Base-by-base conservation (phyloP, 2,113 vertebrate species). In the Caretta caretta region DNA sequence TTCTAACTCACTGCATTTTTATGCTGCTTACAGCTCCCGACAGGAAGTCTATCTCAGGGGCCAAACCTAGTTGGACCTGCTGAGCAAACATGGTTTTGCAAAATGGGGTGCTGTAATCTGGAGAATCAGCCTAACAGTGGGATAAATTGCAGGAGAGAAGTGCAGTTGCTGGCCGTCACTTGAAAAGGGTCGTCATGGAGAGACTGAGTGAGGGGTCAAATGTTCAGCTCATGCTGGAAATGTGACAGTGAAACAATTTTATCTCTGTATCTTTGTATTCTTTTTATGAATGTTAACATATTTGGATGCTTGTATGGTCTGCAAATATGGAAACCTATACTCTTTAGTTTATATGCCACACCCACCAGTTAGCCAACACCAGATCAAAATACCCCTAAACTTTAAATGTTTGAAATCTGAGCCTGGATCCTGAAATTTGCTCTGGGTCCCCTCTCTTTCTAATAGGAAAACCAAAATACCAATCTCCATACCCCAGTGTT, bases 201-300 rank as follows among this genome's bases (percentile, higher is more conserved):
- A 87, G 22, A 22, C 22, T 49, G 2, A 93, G 50, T 38, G 69
- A 90, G 16, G 19, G 6, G 31, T 35, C 72, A 88, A 96, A 95
- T 19, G 89, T 95, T 42, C 80, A 84, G 85, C 13, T 49, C n/a
- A 56, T 62, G 29, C 35, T 72, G 20, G 69, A 42, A 72, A 19
- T 38, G 69, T 38, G 9, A 42, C 76, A 5, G 5, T 62, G 13
- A 57, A 25, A 17, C 5, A 31, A 29, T 35, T 84, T 96, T 93
- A 88, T 88, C 90, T 93, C 11, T 72, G 14, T 72, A 10, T 35
- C n/a, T 38, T 72, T 19, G 42, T 22, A 57, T 38, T 69, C 27
- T 27, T 94, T 87, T 83, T 1, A 90, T 20, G 88, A 94, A 94
- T 57, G 54, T 38, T 81, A 80, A 92, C 29, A 84, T 95, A 83